Conservation (phyloP, 2,888 invertebrate genomes). For the Geophilus truncorum region DNA sequence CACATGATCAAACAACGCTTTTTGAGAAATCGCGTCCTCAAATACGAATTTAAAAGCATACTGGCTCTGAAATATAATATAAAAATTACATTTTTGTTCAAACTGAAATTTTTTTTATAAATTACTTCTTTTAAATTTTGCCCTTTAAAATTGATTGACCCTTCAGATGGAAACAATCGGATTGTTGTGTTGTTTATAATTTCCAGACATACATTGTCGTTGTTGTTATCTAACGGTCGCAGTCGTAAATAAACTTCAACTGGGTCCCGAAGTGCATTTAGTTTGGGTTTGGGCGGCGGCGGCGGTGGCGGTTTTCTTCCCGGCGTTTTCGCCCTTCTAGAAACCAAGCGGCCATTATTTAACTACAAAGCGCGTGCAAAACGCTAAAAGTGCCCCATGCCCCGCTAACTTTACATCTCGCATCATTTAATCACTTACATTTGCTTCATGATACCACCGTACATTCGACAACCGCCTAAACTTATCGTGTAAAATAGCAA, state of each 20-base stretch:
- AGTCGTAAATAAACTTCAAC: conserved; percentile 86
- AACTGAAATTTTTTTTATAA: neutral
- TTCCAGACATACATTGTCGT: conserved; percentile 53
- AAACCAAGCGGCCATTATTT: neutral
- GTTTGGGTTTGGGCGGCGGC: conserved; percentile 32
- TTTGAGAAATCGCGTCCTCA: conserved; percentile 68
- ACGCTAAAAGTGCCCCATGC: neutral
- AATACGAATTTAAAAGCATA: conserved; percentile 74
- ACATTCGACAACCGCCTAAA: neutral
- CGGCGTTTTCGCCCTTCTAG: conserved; percentile 27
- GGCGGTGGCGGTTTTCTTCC: conserved; percentile 35
- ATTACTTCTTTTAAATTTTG: conserved; percentile 40
- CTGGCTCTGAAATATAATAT: conserved; percentile 48
- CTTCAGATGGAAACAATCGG: conserved; percentile 49
- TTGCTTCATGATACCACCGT: neutral
- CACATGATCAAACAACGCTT: conserved; percentile 75
- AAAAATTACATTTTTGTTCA: neutral
- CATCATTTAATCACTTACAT: neutral
- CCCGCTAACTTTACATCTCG: too few relatives aligned
- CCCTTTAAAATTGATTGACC: conserved; percentile 34
- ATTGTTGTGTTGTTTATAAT: conserved; percentile 46
- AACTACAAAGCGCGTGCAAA: neutral
- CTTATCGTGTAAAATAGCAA: neutral
- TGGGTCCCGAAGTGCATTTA: conserved; percentile 53
- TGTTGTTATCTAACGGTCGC: conserved; percentile 63